Percentiles rank a stretch among this genome's conserved stretches.
These are phyloP conservation scores for Hylaeus volcanicus DNA, from an alignment of 1,140 invertebrate genomes.

Conservation along the genomic window DNA sequence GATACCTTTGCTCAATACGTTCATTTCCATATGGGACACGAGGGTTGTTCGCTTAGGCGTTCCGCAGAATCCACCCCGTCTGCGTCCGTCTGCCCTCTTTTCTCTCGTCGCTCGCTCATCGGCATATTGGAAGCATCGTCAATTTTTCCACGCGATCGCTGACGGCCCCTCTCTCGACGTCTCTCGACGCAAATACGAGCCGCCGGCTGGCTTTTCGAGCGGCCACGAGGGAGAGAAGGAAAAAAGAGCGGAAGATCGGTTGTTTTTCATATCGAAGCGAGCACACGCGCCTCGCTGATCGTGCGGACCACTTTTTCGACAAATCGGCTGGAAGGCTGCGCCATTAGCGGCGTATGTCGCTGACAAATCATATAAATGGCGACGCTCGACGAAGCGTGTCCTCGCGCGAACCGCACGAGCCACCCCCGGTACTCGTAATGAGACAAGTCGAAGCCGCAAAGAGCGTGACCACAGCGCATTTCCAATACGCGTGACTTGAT, in stretches of 20 bases:
- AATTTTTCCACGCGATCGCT: conserved; percentile 75
- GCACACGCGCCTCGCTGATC: conserved; percentile 63
- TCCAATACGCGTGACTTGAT: too few species aligned
- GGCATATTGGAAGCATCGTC: conserved; percentile 67
- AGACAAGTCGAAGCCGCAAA: conserved; percentile 11
- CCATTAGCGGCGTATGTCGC: conserved; percentile 72
- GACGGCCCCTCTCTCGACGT: conserved; percentile 59
- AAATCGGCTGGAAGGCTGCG: conserved; percentile 78
- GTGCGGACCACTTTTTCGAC: conserved; percentile 75
- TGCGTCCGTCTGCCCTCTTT: conserved; percentile 20
- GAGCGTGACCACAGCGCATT: too few species aligned
- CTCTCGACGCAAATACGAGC: conserved; percentile 43
- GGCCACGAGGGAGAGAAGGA: conserved; percentile 39
- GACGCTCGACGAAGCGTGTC: conserved; percentile 61
- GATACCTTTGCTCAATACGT: neutral
- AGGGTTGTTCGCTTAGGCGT: conserved; percentile 1
- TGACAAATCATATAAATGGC: conserved; percentile 80
- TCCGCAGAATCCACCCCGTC: conserved; percentile 10
- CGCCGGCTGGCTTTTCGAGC: conserved; percentile 41
- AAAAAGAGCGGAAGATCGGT: conserved; percentile 51
- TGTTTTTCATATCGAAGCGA: conserved; percentile 66
- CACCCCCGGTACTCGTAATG: conserved; percentile 14
- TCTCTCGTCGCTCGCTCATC: conserved; percentile 44
- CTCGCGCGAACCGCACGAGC: conserved; percentile 44
- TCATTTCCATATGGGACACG: conserved; percentile 23